Base-by-base conservation (phyloP, 2,888 invertebrate species). In the Apamea crenata region DNA sequence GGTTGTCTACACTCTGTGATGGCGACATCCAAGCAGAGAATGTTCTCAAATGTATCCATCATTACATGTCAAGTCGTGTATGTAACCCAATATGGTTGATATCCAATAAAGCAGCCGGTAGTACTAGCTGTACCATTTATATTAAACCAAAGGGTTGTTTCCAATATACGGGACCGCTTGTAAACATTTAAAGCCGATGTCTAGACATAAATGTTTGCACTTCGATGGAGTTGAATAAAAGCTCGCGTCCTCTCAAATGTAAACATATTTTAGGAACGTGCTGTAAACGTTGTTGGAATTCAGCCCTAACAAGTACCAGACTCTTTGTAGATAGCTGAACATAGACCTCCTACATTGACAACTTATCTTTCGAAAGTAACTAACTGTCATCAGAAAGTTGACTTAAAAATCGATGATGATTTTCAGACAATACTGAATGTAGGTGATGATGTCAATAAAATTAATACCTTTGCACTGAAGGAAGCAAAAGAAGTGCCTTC, bases 171-270 rank as follows among this genome's bases (percentile, higher is more conserved):
- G 81, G 44, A 59, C 72, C 76, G 21, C 72, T 73, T 70, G 84
- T 84, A 81, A 83, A 84, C 85, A 84, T 70, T 74, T 71, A 81
- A 84, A 84, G 85, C 77, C 83, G 70, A 56, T 77, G 83, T 84
- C 83, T 84, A 84, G 83, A 84, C 83, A 63, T 72, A 84, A 77
- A 77, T 84, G 81, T 81, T 81, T 84, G 85, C 85, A 81, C 83
- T 84, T 81, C 73, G 73, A 66, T 77, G 77, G 67, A 84, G 81
- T 73, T 84, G 77, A 77, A 84, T 84, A 66, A 84, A 83, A 59
- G 14, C 67, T 36, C 21, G 61, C 25, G 56, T 73, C 32, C 65
- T 72, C 32, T 61, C 32, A 80, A 86, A 78, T 83, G 81, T 81
- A 70, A 75, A 83, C 80, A 82, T 81, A 61, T 80, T 87, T 82